A percentile compares a stretch with the other conserved stretches of the same genome.
Evolutionary conservation across 2,113 vertebrate species (phyloP).

Genomic region (Daphoenositta chrysoptera): DNA sequence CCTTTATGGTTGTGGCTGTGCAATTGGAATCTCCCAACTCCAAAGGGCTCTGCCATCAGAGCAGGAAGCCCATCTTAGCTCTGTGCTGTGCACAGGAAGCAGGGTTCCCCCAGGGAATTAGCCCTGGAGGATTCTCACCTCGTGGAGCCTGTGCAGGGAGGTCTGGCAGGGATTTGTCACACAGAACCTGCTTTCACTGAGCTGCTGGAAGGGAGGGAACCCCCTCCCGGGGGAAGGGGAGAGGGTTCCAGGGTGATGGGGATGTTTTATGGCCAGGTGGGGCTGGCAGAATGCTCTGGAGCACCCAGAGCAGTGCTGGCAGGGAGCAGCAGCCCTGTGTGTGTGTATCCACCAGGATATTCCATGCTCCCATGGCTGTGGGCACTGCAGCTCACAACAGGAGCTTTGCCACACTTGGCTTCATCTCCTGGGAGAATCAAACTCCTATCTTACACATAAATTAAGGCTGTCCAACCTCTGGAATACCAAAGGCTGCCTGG

Average conservation of each 20-base stretch:
- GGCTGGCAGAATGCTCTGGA: background rate
- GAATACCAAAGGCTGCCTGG: background rate
- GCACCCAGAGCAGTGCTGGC: background rate
- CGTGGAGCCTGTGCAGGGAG: fast-evolving
- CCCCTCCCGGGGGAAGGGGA: background rate
- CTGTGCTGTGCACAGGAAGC: background rate
- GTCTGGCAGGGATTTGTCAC: background rate
- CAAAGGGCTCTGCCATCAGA: background rate
- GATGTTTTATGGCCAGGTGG: background rate
- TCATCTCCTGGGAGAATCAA: background rate
- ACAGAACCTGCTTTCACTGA: background rate
- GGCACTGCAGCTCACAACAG: background rate
- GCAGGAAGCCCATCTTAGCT: background rate
- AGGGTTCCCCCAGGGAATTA: background rate
- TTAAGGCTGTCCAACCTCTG: background rate
- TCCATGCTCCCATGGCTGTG: background rate
- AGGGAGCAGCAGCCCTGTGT: background rate
- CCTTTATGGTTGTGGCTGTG: background rate
- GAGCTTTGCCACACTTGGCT: background rate
- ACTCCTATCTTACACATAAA: background rate
- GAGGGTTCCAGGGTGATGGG: background rate
- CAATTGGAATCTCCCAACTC: background rate
- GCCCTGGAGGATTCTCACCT: background rate
- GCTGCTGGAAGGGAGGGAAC: background rate
- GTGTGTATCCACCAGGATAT: background rate